phyloP scores from a whole-genome alignment of 2,113 vertebrate species.

The Scartelaos histophorus region DNA sequence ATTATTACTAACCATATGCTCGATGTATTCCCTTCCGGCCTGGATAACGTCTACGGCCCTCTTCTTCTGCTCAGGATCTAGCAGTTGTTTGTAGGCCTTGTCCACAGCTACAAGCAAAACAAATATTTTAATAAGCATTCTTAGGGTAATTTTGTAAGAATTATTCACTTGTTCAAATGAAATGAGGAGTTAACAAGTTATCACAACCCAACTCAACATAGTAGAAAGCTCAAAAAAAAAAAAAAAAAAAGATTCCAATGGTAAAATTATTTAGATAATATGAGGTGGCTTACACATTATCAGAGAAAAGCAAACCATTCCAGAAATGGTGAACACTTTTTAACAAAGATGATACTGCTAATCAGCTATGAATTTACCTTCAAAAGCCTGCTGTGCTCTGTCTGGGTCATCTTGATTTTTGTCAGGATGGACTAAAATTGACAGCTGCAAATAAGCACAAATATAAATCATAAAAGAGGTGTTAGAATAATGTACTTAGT shows the following conservation, averaged over 20 bases:
- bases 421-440: slow-evolving; percentile 97
- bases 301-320: no score
- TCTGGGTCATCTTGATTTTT: slow-evolving; percentile 96
- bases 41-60: slow-evolving; percentile 94
- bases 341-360: neutral
- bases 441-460: slow-evolving; percentile 79
- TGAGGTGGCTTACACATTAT: neutral
- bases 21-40: slow-evolving; percentile 94
- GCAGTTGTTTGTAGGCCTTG: slow-evolving; percentile 94
- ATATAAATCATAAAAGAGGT: slow-evolving; percentile 11
- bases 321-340: neutral
- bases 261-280: neutral
- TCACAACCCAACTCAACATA: neutral
- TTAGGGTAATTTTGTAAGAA: neutral
- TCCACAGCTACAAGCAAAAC: slow-evolving; percentile 84
- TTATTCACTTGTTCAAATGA: no score
- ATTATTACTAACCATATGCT: slow-evolving; percentile 87
- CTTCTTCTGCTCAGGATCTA: slow-evolving; percentile 97
- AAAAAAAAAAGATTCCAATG: neutral
- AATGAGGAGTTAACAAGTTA: neutral
- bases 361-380: slow-evolving; percentile 78
- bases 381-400: slow-evolving; percentile 95
- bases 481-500: neutral
- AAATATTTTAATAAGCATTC: neutral
- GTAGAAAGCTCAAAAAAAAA: neutral